Evolutionary conservation across 2,888 invertebrate genomes (phyloP).

Genomic region (Cantharis rustica): DNA sequence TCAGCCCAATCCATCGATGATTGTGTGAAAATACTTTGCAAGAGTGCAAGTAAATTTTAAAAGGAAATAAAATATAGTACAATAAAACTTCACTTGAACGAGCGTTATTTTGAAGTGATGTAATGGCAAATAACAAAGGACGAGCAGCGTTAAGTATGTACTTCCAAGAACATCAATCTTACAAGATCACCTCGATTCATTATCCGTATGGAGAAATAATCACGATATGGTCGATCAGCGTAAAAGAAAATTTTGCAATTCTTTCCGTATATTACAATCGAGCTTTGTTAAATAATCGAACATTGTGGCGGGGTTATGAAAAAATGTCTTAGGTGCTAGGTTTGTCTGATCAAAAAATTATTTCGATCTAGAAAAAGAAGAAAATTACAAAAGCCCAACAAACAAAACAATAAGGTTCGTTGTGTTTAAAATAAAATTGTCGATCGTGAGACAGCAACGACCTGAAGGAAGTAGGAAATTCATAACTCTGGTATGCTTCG

Average conservation of each 20-base stretch:
- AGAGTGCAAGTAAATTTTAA: too few relatives aligned
- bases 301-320: not conserved
- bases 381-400: not conserved
- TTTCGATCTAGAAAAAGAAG: not conserved
- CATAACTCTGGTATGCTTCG: not conserved
- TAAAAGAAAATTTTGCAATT: not conserved
- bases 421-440: not conserved
- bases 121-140: not conserved
- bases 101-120: not conserved
- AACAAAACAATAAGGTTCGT: not conserved
- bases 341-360: not conserved
- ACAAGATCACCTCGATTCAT: not conserved
- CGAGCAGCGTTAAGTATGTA: not conserved
- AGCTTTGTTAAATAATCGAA: not conserved
- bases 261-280: not conserved
- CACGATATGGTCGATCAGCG: not conserved
- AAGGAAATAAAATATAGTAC: not conserved
- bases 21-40: too few relatives aligned
- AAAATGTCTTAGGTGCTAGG: not conserved
- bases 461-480: conserved; percentile 14
- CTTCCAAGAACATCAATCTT: not conserved
- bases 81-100: not conserved
- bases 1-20: too few relatives aligned
- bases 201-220: not conserved
- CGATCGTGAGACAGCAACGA: conserved; percentile 9